Base-by-base conservation (phyloP, 2,113 vertebrate species). In the Arizona elegans region DNA sequence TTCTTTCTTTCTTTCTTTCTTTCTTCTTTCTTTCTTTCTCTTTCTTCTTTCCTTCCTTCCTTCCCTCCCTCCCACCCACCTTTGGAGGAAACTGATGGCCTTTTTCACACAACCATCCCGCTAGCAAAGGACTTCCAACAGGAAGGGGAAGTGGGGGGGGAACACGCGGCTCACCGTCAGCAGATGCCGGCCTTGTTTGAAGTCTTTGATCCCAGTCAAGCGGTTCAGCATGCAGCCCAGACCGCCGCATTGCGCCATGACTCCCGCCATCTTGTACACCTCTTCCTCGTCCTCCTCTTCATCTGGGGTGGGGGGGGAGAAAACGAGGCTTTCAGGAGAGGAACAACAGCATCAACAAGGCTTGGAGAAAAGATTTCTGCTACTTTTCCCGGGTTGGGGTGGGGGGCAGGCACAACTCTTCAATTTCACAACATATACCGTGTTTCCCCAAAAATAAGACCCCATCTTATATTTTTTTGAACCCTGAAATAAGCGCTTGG, bases 241-340 rank as follows among this genome's bases (percentile, higher is more conserved):
- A 58, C 99, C 99, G 29, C 99, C 99, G 88, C 99, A 99, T 81
- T 99, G 99, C 0, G 99, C 99, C 99, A 99, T 99, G 91, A 99
- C 99, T 3, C 99, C 98, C 2, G 99, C 99, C 99, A 99, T 99
- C 96, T 99, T 99, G 94, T 99, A 99, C 12, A 99, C 99, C 92
- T 99, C 99, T 90, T 99, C 99, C 94, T 99, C 99, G 92, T 99
- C 99, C 94, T 99, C 99, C 95, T 99, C 99, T 94, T 99, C 99
- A 97, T 99, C 99, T 99, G 91, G 26, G 95, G 91, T 0, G 5
- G 15, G 90, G 29, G 8, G 2, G 19, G 5, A 55, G 56, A 8
- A 3, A 92, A 56, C 96, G 0, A 23, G 24, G 5, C 23, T 95
- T 90, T 96, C 92, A 24, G 88, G 23, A 70, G 87, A 38, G 81